These are phyloP conservation scores for Tragelaphus scriptus DNA, from an alignment of 2,113 vertebrate species.

Conservation along the genomic window DNA sequence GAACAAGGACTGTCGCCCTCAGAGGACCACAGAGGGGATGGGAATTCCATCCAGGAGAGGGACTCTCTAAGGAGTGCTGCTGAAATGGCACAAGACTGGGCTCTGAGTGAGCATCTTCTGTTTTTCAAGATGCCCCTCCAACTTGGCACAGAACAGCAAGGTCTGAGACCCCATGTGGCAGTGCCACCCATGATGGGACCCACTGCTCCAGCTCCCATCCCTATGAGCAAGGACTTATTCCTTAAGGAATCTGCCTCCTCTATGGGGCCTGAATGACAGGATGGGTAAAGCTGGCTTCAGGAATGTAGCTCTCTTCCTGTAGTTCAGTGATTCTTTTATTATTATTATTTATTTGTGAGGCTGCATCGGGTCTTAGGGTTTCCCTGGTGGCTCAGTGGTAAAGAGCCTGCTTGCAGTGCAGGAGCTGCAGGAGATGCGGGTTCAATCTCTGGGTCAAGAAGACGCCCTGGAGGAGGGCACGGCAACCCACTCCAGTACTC, in stretches of 20 bases:
- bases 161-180: not conserved
- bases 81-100: not conserved
- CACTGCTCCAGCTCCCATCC: not conserved
- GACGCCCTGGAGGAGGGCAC: not conserved
- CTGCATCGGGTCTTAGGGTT: not conserved
- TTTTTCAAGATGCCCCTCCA: not conserved
- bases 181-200: not conserved
- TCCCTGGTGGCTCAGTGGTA: not conserved
- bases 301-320: not conserved
- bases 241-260: not conserved
- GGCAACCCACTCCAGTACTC: not conserved
- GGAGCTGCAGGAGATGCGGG: rapidly evolving
- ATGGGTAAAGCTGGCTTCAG: not conserved
- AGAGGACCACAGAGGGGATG: not conserved
- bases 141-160: not conserved
- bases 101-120: not conserved
- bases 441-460: not conserved
- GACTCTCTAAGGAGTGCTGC: not conserved
- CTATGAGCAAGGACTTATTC: not conserved
- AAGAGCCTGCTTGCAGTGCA: not conserved
- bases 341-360: not conserved
- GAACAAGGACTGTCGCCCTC: not conserved
- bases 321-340: not conserved
- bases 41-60: not conserved
- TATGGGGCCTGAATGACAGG: not conserved